Percentiles rank a stretch among this genome's conserved stretches.
These are phyloP conservation scores for Plodia interpunctella DNA, from an alignment of 1,140 invertebrate species.

Conservation along the genomic window DNA sequence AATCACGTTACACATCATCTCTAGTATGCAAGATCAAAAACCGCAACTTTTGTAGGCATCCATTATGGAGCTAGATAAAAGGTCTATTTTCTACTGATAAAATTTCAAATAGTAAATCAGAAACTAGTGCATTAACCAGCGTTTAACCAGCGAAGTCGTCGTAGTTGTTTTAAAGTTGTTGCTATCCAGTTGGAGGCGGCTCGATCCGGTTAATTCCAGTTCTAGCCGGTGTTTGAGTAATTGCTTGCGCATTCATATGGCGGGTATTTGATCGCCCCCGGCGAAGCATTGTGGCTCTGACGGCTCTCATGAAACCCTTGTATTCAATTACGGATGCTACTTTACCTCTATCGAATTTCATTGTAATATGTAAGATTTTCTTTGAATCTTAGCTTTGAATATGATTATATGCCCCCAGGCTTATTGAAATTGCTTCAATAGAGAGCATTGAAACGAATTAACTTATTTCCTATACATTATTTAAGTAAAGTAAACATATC, in stretches of 20 bases:
- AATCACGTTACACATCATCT: too few species aligned
- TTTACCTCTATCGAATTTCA: background rate
- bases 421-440: too few species aligned
- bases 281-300: background rate
- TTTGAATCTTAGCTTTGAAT: too few species aligned
- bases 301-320: background rate
- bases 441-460: too few species aligned
- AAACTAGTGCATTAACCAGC: background rate
- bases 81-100: too few species aligned
- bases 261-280: background rate
- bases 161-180: conserved; percentile 3
- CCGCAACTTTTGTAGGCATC: too few species aligned
- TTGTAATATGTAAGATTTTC: background rate
- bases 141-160: background rate
- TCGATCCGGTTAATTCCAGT: conserved; percentile 1
- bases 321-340: background rate
- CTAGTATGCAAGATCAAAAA: too few species aligned
- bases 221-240: conserved; percentile 3
- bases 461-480: too few species aligned
- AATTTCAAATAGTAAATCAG: background rate
- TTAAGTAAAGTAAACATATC: too few species aligned
- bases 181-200: conserved; percentile 1
- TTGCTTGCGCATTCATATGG: conserved; percentile 2
- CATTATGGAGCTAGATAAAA: too few species aligned
- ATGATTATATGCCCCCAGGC: too few species aligned